Conservation (phyloP, 2,888 invertebrate species). For the Thera britannica region DNA sequence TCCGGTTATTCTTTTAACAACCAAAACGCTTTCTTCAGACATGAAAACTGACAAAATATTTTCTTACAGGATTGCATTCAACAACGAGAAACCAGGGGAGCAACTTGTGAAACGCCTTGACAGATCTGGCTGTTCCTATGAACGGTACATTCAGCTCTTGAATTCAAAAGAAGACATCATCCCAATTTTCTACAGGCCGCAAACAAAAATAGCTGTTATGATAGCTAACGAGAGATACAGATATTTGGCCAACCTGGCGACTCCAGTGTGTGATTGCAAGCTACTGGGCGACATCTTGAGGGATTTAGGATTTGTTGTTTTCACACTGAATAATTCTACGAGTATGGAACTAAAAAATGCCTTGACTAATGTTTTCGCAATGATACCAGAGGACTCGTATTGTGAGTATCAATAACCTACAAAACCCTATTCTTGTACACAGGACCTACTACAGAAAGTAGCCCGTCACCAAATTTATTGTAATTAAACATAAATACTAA, state of each 20-base stretch:
- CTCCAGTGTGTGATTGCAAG: slow-evolving; percentile 75
- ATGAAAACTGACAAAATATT: not conserved
- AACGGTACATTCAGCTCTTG: slow-evolving; percentile 57
- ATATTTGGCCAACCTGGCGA: slow-evolving; percentile 68
- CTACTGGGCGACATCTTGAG: slow-evolving; percentile 64
- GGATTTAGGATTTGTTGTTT: slow-evolving; percentile 67
- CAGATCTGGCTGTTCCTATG: slow-evolving; percentile 58
- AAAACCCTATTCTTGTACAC: no score
- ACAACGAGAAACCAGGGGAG: slow-evolving; percentile 65
- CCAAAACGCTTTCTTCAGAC: not conserved
- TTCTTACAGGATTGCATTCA: slow-evolving; percentile 61
- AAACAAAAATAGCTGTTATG: slow-evolving; percentile 73
- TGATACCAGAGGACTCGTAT: slow-evolving; percentile 71
- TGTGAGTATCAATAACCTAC: slow-evolving; percentile 60
- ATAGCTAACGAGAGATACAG: slow-evolving; percentile 75
- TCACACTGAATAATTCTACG: slow-evolving; percentile 65
- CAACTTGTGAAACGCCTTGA: slow-evolving; percentile 67
- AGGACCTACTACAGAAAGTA: no score
- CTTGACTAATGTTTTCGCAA: slow-evolving; percentile 56
- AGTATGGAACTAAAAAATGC: slow-evolving; percentile 57
- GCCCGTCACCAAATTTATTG: no score
- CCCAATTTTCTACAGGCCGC: slow-evolving; percentile 65
- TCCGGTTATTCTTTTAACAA: not conserved
- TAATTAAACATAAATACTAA: no score
- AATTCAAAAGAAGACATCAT: slow-evolving; percentile 52